phyloP scores from a whole-genome alignment of 2,888 invertebrate species.

The Spicauda simplicius region DNA sequence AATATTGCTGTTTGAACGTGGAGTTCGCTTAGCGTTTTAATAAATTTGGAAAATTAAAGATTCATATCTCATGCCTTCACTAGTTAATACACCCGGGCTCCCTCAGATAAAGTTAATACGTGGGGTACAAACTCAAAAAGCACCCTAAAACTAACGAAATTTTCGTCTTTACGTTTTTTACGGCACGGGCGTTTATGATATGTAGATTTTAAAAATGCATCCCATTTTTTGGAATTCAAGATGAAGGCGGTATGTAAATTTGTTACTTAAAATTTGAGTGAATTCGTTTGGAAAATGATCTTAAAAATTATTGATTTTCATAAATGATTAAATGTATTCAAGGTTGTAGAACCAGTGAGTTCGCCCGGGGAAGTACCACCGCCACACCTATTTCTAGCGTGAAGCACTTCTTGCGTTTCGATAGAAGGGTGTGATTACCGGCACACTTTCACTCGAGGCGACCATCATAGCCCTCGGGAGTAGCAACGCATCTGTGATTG shows the following conservation, averaged over 20 bases:
- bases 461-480: no score
- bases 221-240: slow-evolving; percentile 10
- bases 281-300: neutral
- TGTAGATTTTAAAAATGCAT: slow-evolving; percentile 23
- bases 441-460: no score
- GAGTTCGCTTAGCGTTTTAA: slow-evolving; percentile 83
- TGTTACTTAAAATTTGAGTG: neutral
- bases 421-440: no score
- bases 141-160: slow-evolving; percentile 22
- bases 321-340: no score
- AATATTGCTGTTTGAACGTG: slow-evolving; percentile 83
- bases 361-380: no score
- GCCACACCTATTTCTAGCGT: no score
- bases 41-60: slow-evolving; percentile 85
- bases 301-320: neutral
- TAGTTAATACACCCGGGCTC: slow-evolving; percentile 62
- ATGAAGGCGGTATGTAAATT: neutral
- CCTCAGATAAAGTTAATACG: slow-evolving; percentile 50
- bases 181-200: slow-evolving; percentile 15
- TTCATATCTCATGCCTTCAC: slow-evolving; percentile 80
- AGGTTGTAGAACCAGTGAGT: no score
- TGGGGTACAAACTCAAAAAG: slow-evolving; percentile 22
- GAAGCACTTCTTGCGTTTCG: no score
- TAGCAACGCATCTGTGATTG: no score
- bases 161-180: slow-evolving; percentile 7